These are phyloP conservation scores for Zelostemma sp. DNA, from an alignment of 1,140 invertebrate species.

Conservation along the genomic window DNA sequence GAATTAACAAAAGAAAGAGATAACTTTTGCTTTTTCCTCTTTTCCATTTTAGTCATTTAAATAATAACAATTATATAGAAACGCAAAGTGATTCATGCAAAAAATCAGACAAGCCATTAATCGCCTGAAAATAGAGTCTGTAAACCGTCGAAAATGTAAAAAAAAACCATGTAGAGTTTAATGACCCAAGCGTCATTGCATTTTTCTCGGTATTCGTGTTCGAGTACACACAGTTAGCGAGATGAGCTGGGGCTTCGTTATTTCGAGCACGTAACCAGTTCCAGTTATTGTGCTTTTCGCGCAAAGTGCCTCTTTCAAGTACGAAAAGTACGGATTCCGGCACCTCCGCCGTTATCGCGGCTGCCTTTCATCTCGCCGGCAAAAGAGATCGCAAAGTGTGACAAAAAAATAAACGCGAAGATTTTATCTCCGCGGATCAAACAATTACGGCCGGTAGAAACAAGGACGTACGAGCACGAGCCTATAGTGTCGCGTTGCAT, in stretches of 20 bases:
- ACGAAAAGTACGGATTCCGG: slow-evolving; percentile 57
- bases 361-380: slow-evolving; percentile 58
- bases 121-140: no score
- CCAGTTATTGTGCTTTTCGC: slow-evolving; percentile 66
- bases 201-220: slow-evolving; percentile 24
- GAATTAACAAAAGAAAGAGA: no score
- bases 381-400: slow-evolving; percentile 57
- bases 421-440: slow-evolving; percentile 24
- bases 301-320: slow-evolving; percentile 66
- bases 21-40: no score
- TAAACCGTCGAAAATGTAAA: no score
- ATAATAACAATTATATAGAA: no score
- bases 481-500: slow-evolving; percentile 5
- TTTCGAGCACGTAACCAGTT: slow-evolving; percentile 67
- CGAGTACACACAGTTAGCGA: slow-evolving; percentile 17
- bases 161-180: no score
- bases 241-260: slow-evolving; percentile 53
- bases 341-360: slow-evolving; percentile 35
- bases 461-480: no score
- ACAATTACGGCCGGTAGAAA: slow-evolving; percentile 40
- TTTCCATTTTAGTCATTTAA: no score
- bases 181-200: no score
- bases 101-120: no score
- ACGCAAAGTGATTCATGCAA: no score
- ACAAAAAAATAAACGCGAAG: slow-evolving; percentile 38